Conservation (phyloP, 2,113 vertebrate genomes). For the Ariopsis seemanni region DNA sequence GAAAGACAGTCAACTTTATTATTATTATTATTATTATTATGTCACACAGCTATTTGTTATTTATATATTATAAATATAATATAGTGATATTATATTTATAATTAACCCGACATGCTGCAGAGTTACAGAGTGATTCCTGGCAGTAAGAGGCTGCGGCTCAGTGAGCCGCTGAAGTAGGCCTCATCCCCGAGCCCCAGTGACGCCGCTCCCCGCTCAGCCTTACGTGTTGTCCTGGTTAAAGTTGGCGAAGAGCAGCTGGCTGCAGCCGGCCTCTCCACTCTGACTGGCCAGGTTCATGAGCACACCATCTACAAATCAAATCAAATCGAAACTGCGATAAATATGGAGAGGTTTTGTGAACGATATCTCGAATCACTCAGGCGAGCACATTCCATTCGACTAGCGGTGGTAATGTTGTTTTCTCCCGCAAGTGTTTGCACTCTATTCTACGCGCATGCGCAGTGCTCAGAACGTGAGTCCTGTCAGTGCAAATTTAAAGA, state of each 20-base stretch:
- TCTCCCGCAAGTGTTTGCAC: conserved; percentile 56
- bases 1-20: conserved; percentile 3
- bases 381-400: conserved; percentile 58
- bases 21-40: no score
- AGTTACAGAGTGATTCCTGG: background rate
- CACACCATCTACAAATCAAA: conserved; percentile 66
- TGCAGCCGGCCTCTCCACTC: conserved; percentile 90
- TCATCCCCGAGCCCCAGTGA: conserved; percentile 38
- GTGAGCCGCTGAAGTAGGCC: conserved; percentile 6
- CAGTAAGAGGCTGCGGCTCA: background rate
- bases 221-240: conserved; percentile 99
- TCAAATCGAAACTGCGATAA: conserved; percentile 59
- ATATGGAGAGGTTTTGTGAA: background rate
- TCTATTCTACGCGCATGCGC: conserved; percentile 71
- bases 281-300: conserved; percentile 95
- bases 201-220: conserved; percentile 67
- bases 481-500: conserved; percentile 59
- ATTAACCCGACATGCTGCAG: background rate
- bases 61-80: no score
- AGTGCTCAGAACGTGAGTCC: background rate
- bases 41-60: background rate
- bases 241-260: conserved; percentile 98
- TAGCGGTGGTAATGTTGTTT: conserved; percentile 76
- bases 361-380: conserved; percentile 42
- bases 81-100: no score